Base-by-base conservation (phyloP, 2,113 vertebrate genomes). In the Lycocorax pyrrhopterus region DNA sequence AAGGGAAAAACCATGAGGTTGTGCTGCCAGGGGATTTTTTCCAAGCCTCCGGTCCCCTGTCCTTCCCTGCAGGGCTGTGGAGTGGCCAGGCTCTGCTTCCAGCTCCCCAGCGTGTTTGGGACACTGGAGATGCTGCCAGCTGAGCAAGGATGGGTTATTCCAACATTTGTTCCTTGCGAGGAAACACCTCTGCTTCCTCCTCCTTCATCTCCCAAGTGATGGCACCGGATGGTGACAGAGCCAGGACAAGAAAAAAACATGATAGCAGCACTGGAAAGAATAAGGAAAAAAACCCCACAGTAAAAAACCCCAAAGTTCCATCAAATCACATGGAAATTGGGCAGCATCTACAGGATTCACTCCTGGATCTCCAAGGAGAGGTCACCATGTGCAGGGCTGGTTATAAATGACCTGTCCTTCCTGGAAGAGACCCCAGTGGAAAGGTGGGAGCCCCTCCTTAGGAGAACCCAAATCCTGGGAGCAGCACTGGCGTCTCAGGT, bases 221-320 rank as follows among this genome's bases (percentile, higher is more conserved):
- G 69, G 32, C 82, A 62, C 16, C 0, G 0, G 67, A 19, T 4
- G 22, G 37, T 14, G 41, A 74, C 55, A 89, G 23, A 2, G 1
- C 33, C 79, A 77, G 72, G 79, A 49, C 30, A 56, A 66, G 66
- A 60, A 72, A 53, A 72, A 80, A 5, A 18, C 46, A 9, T 0
- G 12, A 73, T 1, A 89, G 47, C 53, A 79, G 62, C n/a, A 15
- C 67, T 90, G 91, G 87, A 84, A 91, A 81, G 69, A 52, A 29
- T 13, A 81, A 80, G 19, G 4, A 21, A 27, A 33, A 58, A 53
- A 46, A 62, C 5, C 0, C 21, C 25, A n/a, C 35, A 33, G 12
- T 16, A 15, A 72, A 58, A 35, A 3, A 1, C 0, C 1, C 4
- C 46, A 8, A 69, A 39, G 6, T 71, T 81, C 64, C 32, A 56